phyloP scores from a whole-genome alignment of 2,888 invertebrate species.

The Pandemis corylana region DNA sequence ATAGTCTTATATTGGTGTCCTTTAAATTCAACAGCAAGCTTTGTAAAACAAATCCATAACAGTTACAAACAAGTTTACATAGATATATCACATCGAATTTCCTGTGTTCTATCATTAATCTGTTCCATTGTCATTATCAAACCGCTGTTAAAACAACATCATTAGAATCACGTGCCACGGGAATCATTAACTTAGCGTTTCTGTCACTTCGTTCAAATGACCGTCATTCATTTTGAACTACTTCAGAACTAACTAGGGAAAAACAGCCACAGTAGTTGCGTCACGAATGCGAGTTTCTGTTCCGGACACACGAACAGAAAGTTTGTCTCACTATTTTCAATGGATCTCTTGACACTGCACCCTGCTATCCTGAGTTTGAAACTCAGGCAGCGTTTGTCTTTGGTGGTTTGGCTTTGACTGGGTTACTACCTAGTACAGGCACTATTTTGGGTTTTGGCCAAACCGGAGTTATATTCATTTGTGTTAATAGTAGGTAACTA shows the following conservation, averaged over 20 bases:
- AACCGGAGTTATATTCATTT: not conserved
- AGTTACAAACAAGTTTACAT: not conserved
- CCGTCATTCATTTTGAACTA: constrained; percentile 74
- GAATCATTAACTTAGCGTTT: constrained; percentile 43
- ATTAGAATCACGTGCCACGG: constrained; percentile 35
- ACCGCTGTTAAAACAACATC: constrained; percentile 34
- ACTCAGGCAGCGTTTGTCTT: not conserved
- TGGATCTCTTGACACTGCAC: constrained; percentile 4
- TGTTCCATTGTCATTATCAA: constrained; percentile 15
- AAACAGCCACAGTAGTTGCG: constrained; percentile 68
- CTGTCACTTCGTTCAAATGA: constrained; percentile 69
- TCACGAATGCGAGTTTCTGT: constrained; percentile 57
- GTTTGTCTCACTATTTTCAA: constrained; percentile 31
- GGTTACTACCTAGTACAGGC: no score
- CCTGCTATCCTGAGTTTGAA: constrained; percentile 14
- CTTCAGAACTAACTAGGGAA: constrained; percentile 70
- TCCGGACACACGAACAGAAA: constrained; percentile 47
- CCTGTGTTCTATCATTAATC: constrained; percentile 17
- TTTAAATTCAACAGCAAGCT: not conserved
- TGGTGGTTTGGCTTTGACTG: constrained; percentile 7
- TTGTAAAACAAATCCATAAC: not conserved
- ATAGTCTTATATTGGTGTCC: no score
- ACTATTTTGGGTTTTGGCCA: not conserved
- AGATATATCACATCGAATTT: not conserved
- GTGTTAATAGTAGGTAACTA: not conserved